phyloP scores from a whole-genome alignment of 2,113 vertebrate species.

The Sakesphorus luctuosus region DNA sequence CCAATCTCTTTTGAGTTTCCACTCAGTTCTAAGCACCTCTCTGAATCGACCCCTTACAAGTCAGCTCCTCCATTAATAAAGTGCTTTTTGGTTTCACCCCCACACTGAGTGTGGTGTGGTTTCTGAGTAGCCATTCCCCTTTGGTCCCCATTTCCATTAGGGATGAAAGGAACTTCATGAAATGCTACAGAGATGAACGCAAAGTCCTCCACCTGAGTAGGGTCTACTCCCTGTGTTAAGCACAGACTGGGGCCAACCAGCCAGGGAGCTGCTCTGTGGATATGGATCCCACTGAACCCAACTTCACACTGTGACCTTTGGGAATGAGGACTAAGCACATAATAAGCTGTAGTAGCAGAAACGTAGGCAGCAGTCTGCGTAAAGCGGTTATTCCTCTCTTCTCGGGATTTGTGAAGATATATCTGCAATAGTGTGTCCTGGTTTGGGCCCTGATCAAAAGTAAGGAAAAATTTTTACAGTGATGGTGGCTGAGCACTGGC shows the following conservation, averaged over 20 bases:
- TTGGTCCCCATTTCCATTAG: no score
- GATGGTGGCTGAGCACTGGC: not conserved
- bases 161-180: not conserved
- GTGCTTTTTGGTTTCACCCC: no score
- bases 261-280: not conserved
- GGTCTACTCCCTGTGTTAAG: fast-evolving
- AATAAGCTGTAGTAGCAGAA: not conserved
- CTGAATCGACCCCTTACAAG: no score
- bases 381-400: not conserved
- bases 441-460: not conserved
- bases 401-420: not conserved
- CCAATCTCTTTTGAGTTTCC: no score
- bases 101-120: no score
- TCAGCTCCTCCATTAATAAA: no score
- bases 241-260: not conserved
- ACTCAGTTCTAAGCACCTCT: no score
- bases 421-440: not conserved
- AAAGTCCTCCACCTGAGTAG: not conserved
- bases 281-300: fast-evolving
- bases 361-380: not conserved
- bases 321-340: not conserved
- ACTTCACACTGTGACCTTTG: not conserved
- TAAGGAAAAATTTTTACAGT: not conserved
- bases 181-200: fast-evolving
- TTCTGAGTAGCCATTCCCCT: no score